Conservation (phyloP, 1,140 invertebrate species). For the Araneus ventricosus region DNA sequence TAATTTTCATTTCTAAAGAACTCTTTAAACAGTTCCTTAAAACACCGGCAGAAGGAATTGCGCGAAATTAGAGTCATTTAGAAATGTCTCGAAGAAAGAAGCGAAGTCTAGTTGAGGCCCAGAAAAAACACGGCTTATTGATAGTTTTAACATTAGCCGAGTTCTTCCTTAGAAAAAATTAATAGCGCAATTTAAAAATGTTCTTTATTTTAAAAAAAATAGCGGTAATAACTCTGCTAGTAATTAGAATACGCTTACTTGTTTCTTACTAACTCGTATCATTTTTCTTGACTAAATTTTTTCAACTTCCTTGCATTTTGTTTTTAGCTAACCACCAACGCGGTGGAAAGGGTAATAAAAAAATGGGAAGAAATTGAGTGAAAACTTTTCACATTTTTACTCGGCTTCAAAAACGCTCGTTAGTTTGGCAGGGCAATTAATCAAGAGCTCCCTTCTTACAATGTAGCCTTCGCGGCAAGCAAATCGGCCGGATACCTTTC, state of each 20-base stretch:
- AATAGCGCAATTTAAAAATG: constrained; percentile 20
- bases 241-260: constrained; percentile 58
- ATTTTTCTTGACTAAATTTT: constrained; percentile 46
- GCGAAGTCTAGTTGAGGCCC: not conserved
- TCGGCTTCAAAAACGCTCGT: constrained; percentile 51
- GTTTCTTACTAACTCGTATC: constrained; percentile 25
- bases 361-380: not conserved
- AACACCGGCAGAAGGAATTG: not conserved
- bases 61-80: constrained; percentile 18
- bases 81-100: not conserved
- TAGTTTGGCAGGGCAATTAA: constrained; percentile 56
- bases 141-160: constrained; percentile 7
- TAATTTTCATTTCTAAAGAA: constrained; percentile 23
- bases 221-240: not conserved
- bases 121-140: not conserved
- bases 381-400: constrained; percentile 38
- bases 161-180: not conserved
- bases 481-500: constrained; percentile 4
- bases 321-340: not conserved
- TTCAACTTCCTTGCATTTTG: not conserved
- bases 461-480: not conserved
- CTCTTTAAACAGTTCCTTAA: not conserved
- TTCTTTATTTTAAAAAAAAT: constrained; percentile 22
- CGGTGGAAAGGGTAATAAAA: not conserved
- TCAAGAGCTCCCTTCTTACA: constrained; percentile 42